These are phyloP conservation scores for Mythimna ferrago DNA, from an alignment of 2,888 invertebrate species.

Conservation along the genomic window DNA sequence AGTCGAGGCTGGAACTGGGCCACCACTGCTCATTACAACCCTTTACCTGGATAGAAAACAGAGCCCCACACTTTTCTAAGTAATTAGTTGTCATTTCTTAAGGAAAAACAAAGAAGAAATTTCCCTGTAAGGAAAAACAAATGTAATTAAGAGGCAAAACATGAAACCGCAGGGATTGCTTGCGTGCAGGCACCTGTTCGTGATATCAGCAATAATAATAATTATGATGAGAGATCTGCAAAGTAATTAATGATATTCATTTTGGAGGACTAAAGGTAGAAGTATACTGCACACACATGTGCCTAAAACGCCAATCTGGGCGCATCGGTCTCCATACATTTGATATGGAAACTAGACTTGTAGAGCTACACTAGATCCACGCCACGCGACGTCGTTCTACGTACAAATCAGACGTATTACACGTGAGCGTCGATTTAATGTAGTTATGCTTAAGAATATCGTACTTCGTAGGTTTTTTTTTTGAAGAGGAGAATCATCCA, in stretches of 20 bases:
- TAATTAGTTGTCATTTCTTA: constrained; percentile 1
- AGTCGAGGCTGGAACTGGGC: too few relatives aligned
- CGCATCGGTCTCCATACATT: too few relatives aligned
- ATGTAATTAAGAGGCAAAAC: constrained; percentile 19
- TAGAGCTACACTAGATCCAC: too few relatives aligned
- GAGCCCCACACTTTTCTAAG: background rate
- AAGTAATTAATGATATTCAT: constrained; percentile 6
- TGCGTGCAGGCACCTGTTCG: constrained; percentile 1
- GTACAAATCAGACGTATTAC: too few relatives aligned
- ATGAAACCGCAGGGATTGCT: background rate
- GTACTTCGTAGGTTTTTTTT: too few relatives aligned
- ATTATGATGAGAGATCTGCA: background rate
- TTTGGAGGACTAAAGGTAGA: background rate
- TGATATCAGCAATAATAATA: background rate
- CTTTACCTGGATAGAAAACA: constrained; percentile 17
- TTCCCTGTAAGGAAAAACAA: background rate
- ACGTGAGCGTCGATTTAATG: too few relatives aligned
- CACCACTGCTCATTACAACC: background rate
- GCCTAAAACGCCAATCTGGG: too few relatives aligned
- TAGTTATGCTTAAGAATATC: too few relatives aligned
- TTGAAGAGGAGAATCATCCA: too few relatives aligned
- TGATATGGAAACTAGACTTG: too few relatives aligned
- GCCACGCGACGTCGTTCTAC: too few relatives aligned
- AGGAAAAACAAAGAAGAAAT: background rate
- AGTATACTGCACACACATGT: too few relatives aligned